A percentile compares a stretch with the other conserved stretches of the same genome.
Conservation (phyloP, 1,140 invertebrate genomes). For the Lepidostoma basale region DNA sequence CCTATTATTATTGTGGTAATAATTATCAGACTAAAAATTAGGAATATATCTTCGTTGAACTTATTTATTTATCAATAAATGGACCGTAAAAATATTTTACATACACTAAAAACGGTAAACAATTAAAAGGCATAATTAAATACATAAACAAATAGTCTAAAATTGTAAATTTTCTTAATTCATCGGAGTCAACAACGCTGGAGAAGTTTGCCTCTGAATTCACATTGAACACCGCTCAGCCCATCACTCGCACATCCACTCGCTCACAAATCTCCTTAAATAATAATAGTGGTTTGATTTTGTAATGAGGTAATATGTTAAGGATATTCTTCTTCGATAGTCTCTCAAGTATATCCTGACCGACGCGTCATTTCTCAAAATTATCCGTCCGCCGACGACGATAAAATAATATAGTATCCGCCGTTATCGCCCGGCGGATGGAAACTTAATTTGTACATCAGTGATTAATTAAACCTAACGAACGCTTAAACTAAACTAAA, state of each 20-base stretch:
- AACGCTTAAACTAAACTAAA: slow-evolving; percentile 26
- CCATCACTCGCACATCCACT: not conserved
- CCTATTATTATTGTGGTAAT: not conserved
- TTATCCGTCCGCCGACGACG: slow-evolving; percentile 5
- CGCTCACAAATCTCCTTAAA: slow-evolving; percentile 27
- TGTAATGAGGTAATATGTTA: slow-evolving; percentile 44
- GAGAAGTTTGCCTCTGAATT: slow-evolving; percentile 29
- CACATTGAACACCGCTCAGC: slow-evolving; percentile 15
- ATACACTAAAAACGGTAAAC: slow-evolving; percentile 11
- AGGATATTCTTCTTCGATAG: slow-evolving; percentile 39
- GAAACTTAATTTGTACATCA: slow-evolving; percentile 41
- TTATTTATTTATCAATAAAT: slow-evolving; percentile 25
- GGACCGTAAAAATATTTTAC: slow-evolving; percentile 21
- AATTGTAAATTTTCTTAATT: slow-evolving; percentile 20
- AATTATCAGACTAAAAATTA: slow-evolving; percentile 24
- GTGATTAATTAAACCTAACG: slow-evolving; percentile 13
- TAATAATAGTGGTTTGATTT: slow-evolving; percentile 36
- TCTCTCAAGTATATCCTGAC: no score
- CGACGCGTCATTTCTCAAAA: slow-evolving; percentile 24
- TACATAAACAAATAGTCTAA: slow-evolving; percentile 24
- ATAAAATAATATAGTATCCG: slow-evolving; percentile 4
- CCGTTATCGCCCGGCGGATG: slow-evolving; percentile 14
- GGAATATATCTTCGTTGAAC: slow-evolving; percentile 29
- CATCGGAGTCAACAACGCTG: not conserved
- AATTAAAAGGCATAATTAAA: slow-evolving; percentile 19